Evolutionary conservation across 2,888 invertebrate species (phyloP).

Genomic region (Campoplex nolae): DNA sequence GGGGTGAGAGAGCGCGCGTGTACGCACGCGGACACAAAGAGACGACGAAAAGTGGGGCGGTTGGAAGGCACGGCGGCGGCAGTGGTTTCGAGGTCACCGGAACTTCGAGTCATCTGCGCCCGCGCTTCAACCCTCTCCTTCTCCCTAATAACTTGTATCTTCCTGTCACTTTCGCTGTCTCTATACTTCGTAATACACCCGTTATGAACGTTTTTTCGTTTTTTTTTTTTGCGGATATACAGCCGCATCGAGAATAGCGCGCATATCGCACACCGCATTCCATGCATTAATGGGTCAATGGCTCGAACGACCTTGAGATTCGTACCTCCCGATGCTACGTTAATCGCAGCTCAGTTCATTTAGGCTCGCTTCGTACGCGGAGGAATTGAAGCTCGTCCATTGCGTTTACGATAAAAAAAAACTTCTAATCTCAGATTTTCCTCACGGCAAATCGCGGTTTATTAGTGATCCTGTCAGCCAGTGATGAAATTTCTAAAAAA

Average conservation of each 20-base stretch:
- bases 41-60: constrained; percentile 4
- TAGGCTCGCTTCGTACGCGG: too few species aligned
- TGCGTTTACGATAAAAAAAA: too few species aligned
- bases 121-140: not conserved
- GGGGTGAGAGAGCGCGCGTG: not conserved
- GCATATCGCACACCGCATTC: not conserved
- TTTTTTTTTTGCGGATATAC: not conserved
- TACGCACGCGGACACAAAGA: not conserved
- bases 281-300: not conserved
- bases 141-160: not conserved
- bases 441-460: too few species aligned
- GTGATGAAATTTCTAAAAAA: too few species aligned
- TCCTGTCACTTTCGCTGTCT: not conserved
- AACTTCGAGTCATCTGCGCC: constrained; percentile 61
- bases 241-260: not conserved
- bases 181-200: not conserved
- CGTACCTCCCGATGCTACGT: not conserved
- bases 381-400: too few species aligned
- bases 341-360: too few species aligned
- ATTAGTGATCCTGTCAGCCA: too few species aligned
- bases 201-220: not conserved
- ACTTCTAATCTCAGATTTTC: too few species aligned
- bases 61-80: constrained; percentile 45
- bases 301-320: not conserved
- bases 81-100: constrained; percentile 78